These are phyloP conservation scores for Molorchus minor DNA, from an alignment of 2,888 invertebrate genomes.

Conservation along the genomic window DNA sequence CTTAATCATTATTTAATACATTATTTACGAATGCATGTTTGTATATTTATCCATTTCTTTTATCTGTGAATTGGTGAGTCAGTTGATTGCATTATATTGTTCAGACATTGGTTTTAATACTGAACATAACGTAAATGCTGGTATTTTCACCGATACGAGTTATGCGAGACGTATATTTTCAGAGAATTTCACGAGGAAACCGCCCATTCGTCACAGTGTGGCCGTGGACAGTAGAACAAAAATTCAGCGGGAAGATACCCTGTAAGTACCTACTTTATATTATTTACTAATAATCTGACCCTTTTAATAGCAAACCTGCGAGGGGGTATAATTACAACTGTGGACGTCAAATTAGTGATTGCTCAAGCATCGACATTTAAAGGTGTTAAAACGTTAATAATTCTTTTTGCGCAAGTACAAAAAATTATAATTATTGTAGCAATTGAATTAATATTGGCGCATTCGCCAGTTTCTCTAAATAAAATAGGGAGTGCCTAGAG, in stretches of 20 bases:
- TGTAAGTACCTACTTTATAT: conserved; percentile 53
- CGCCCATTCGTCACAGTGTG: conserved; percentile 61
- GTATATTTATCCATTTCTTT: not conserved
- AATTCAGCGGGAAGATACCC: conserved; percentile 52
- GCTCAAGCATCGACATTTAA: too few relatives aligned
- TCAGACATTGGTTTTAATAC: not conserved
- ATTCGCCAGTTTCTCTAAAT: not conserved
- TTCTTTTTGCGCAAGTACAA: too few relatives aligned
- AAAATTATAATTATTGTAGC: too few relatives aligned
- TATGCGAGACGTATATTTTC: conserved; percentile 27
- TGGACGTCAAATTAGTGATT: too few relatives aligned
- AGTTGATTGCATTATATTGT: not conserved
- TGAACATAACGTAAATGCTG: too few relatives aligned
- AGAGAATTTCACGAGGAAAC: conserved; percentile 51
- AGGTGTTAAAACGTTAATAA: too few relatives aligned
- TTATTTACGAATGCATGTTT: too few relatives aligned
- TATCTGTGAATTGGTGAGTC: conserved; percentile 3
- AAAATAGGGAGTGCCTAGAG: too few relatives aligned
- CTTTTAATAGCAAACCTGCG: too few relatives aligned
- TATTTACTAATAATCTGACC: too few relatives aligned
- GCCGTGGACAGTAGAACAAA: conserved; percentile 60
- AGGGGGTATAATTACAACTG: too few relatives aligned
- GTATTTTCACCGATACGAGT: not conserved
- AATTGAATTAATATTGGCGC: not conserved
- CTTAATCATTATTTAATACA: too few relatives aligned